Conservation (phyloP, 2,797 vertebrate species). For the Spatula clypeata region DNA sequence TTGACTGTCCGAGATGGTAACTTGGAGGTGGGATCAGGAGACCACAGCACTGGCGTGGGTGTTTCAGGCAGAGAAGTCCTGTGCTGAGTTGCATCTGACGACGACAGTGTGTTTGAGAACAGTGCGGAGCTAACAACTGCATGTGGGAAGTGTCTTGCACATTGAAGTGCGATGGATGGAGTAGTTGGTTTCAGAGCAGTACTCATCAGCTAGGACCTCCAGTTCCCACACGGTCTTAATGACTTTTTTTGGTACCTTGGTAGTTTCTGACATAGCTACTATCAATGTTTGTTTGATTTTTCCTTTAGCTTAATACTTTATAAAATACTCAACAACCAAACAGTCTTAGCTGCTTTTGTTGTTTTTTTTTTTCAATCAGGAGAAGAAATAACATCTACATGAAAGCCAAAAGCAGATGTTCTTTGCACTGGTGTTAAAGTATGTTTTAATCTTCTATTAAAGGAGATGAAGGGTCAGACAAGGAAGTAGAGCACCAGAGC, state of each 20-base stretch:
- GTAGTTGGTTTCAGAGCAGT: background rate
- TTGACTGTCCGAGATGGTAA: background rate
- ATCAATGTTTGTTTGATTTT: background rate
- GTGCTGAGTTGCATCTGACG: background rate
- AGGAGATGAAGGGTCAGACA: background rate
- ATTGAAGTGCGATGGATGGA: background rate
- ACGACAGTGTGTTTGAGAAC: background rate
- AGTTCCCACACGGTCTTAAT: background rate
- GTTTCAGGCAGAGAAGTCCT: background rate
- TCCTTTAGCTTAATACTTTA: background rate
- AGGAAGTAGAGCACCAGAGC: background rate
- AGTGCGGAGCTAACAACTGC: background rate
- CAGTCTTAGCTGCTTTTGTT: background rate
- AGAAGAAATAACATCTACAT: background rate
- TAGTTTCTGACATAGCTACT: background rate
- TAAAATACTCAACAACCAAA: background rate
- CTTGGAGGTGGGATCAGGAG: fast-evolving
- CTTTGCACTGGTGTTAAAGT: background rate
- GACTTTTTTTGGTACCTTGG: background rate
- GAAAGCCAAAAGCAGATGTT: background rate
- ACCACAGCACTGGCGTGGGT: fast-evolving
- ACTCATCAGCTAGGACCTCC: background rate
- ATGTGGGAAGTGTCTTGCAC: fast-evolving
- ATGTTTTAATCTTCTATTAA: background rate
- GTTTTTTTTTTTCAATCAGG: background rate